Conservation (phyloP, 2,113 vertebrate genomes). For the Thryonomys swinderianus region DNA sequence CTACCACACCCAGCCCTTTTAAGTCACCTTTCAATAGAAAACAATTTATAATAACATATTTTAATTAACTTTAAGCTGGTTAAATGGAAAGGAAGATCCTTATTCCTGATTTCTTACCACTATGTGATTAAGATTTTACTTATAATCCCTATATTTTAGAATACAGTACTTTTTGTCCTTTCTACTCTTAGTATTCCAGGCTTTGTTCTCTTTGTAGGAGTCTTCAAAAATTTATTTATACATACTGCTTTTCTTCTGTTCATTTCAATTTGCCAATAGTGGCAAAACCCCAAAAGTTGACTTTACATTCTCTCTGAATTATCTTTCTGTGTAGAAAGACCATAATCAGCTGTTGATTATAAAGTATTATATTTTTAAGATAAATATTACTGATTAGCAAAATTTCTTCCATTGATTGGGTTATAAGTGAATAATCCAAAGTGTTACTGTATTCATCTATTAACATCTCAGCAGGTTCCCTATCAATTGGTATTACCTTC, state of each 20-base stretch:
- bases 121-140: conserved; percentile 19
- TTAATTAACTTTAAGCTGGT: conserved; percentile 14
- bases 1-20: not conserved
- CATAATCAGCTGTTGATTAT: not conserved
- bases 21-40: conserved; percentile 45
- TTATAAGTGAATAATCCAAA: not conserved
- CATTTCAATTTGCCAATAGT: conserved; percentile 58
- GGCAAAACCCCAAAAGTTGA: conserved; percentile 21
- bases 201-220: conserved; percentile 18
- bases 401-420: not conserved
- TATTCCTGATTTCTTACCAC: not conserved
- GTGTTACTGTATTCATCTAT: not conserved
- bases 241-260: conserved; percentile 53
- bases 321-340: conserved; percentile 22
- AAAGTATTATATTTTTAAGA: conserved; percentile 15
- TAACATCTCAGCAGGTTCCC: conserved; percentile 28
- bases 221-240: conserved; percentile 52
- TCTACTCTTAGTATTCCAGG: not conserved
- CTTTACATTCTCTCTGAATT: not conserved
- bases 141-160: conserved; percentile 21
- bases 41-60: conserved; percentile 42
- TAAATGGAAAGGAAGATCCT: conserved; percentile 13
- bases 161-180: conserved; percentile 13
- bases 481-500: not conserved
- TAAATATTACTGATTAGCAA: not conserved